Evolutionary conservation across 2,888 invertebrate genomes (phyloP).

Genomic region (Lasioglossum vierecki): DNA sequence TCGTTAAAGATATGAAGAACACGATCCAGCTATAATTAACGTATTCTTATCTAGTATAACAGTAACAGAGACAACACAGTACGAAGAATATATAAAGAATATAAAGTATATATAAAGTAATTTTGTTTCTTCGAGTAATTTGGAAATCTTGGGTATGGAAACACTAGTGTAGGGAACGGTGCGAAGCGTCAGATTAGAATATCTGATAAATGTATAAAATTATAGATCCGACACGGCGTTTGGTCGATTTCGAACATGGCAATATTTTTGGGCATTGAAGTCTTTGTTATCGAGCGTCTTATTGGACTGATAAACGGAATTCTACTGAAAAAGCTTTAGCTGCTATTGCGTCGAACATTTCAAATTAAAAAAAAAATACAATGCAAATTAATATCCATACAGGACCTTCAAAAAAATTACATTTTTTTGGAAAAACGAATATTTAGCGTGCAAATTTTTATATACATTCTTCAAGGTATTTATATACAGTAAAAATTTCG

Average conservation of each 20-base stretch:
- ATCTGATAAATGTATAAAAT: neutral
- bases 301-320: neutral
- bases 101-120: too few species aligned
- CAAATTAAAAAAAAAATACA: neutral
- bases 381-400: neutral
- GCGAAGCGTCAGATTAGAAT: neutral
- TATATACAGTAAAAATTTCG: neutral
- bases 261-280: neutral
- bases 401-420: neutral
- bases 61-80: too few species aligned
- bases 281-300: too few species aligned
- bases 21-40: too few species aligned
- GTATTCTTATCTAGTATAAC: too few species aligned
- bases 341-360: neutral
- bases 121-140: too few species aligned
- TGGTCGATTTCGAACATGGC: neutral
- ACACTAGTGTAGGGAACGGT: neutral
- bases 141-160: too few species aligned
- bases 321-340: neutral
- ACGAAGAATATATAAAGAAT: too few species aligned
- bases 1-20: too few species aligned
- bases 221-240: neutral
- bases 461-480: neutral
- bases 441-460: neutral
- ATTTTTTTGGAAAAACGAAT: neutral